Conservation (phyloP, 2,888 invertebrate species). For the Euplagia quadripunctaria region DNA sequence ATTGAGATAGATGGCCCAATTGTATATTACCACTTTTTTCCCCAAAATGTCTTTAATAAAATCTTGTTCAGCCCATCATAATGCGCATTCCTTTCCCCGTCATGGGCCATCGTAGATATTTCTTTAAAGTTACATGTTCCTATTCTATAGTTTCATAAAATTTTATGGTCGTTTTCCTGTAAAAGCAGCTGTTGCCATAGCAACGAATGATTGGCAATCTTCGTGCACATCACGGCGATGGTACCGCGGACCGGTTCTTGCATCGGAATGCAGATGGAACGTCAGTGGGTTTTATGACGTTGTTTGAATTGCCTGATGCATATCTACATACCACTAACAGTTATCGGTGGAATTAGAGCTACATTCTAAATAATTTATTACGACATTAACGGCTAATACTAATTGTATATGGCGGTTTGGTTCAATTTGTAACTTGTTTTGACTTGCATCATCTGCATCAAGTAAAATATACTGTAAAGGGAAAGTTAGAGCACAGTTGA, state of each 20-base stretch:
- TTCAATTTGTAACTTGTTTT: background rate
- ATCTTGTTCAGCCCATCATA: background rate
- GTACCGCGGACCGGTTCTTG: constrained; percentile 36
- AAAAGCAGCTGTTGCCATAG: constrained; percentile 27
- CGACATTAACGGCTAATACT: background rate
- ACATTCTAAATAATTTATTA: background rate
- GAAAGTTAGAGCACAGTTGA: background rate
- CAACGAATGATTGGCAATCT: constrained; percentile 44
- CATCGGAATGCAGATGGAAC: constrained; percentile 47
- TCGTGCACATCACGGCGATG: constrained; percentile 28
- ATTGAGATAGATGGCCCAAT: too few species aligned
- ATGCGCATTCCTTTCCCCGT: background rate
- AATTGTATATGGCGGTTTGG: background rate
- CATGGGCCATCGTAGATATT: background rate
- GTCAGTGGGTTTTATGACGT: constrained; percentile 33
- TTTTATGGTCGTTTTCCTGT: constrained; percentile 18
- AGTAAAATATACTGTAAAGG: background rate
- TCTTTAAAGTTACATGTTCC: constrained; percentile 10
- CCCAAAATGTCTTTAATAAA: background rate
- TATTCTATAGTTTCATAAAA: constrained; percentile 13
- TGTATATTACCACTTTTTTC: too few species aligned
- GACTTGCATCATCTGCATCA: background rate
- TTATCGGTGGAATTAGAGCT: background rate
- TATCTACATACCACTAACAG: constrained; percentile 15
- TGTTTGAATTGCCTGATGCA: constrained; percentile 32